These are phyloP conservation scores for Agelastica alni DNA, from an alignment of 2,888 invertebrate species.

Conservation along the genomic window DNA sequence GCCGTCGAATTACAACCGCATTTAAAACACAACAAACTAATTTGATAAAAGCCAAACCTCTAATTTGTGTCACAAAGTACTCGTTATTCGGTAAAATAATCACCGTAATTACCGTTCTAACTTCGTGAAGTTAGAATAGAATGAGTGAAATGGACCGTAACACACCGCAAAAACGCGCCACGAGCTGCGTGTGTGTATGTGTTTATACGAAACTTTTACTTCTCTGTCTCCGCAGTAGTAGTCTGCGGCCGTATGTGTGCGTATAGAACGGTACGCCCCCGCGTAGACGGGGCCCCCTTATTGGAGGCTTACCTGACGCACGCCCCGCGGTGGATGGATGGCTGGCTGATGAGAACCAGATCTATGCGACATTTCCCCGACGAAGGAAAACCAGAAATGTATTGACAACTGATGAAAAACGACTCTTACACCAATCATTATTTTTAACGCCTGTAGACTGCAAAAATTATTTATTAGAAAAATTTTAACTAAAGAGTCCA, in stretches of 20 bases:
- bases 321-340: slow-evolving; percentile 37
- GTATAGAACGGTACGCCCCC: slow-evolving; percentile 38
- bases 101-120: slow-evolving; percentile 42
- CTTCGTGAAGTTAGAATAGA: slow-evolving; percentile 12
- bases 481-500: no score
- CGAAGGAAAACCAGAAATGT: not conserved
- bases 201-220: no score
- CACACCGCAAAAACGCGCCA: slow-evolving; percentile 34
- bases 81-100: slow-evolving; percentile 48
- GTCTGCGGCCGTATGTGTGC: slow-evolving; percentile 6
- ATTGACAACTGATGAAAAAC: no score
- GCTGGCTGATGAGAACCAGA: slow-evolving; percentile 21
- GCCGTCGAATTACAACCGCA: slow-evolving; percentile 25
- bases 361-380: not conserved
- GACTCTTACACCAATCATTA: no score
- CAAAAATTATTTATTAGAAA: no score
- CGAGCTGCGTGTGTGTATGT: slow-evolving; percentile 20
- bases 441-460: no score
- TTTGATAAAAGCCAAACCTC: slow-evolving; percentile 45
- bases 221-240: slow-evolving; percentile 12
- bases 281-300: slow-evolving; percentile 42
- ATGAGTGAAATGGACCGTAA: slow-evolving; percentile 25
- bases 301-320: slow-evolving; percentile 44
- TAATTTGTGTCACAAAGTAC: slow-evolving; percentile 49
- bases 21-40: slow-evolving; percentile 45